Base-by-base conservation (phyloP, 64 coral and sea anemone genomes). In the Actinia tenebrosa region DNA sequence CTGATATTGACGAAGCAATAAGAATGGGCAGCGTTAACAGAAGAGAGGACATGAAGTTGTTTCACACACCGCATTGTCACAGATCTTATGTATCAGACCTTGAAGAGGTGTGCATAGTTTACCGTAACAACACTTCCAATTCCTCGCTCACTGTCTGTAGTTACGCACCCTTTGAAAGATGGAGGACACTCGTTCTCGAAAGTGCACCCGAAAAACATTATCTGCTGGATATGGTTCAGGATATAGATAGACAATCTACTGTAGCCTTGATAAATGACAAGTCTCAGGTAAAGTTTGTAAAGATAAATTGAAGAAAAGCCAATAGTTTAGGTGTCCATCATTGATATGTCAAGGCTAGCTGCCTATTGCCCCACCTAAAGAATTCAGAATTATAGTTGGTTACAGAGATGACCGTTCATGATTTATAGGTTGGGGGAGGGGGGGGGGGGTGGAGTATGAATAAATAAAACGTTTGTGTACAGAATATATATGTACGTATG, bases 241-340 rank as follows among this genome's bases (percentile, higher is more conserved):
- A 91, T 55, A 71, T 91, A 42, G 71, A 87, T 87, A 91, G 90
- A 77, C 64, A 81, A 62, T 60, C 59, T 82, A 56, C 80, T 16
- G 80, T 87, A 45, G 13, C 80, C 11, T 77, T 91, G 16, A 59
- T 91, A 37, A 83, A 80, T 17, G 85, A 91, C 13, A 78, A 18
- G 42, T 46, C 30, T 17, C 43, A 91, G 90, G 90, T 91, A 83
- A 1, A 61, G 5, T 0, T 66, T n/a, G 1, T 58, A 2, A 19
- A 7, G 0, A n/a, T 3, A 22, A 10, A 22, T 66, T 22, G 18
- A 66, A 19, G 6, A 50, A 50, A 66, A 8, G 0, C 22, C 18
- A 22, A 22, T 58, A 58, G 56, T 58, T 58, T 58, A 1, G 56
- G 2, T 58, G 56, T 10, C 56, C 2, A 16, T 58, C 10, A 10